phyloP scores from a whole-genome alignment of 2,888 invertebrate genomes.

The Acrobasis suavella region DNA sequence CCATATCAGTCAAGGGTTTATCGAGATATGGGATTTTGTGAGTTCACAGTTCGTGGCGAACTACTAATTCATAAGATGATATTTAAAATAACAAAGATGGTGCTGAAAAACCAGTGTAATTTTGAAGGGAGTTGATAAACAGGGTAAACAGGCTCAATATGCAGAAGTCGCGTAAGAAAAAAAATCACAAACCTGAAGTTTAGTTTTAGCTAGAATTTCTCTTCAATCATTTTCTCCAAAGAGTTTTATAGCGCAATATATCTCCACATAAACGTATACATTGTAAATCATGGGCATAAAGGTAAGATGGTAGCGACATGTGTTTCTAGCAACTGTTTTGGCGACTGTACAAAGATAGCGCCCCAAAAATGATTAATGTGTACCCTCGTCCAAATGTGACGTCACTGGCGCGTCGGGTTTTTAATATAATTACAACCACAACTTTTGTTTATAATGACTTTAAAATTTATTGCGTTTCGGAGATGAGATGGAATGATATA shows the following conservation, averaged over 20 bases:
- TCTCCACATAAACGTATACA: not conserved
- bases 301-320: constrained; percentile 11
- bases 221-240: not conserved
- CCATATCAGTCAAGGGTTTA: no score
- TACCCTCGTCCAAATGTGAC: constrained; percentile 61
- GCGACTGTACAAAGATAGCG: constrained; percentile 61
- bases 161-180: no score
- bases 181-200: no score
- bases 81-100: no score
- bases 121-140: no score
- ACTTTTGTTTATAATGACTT: constrained; percentile 37
- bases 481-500: not conserved
- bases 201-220: no score
- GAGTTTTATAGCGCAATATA: not conserved
- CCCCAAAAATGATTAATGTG: constrained; percentile 70
- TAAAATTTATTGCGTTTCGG: constrained; percentile 21
- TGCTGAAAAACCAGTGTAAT: no score
- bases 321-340: constrained; percentile 35
- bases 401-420: constrained; percentile 59
- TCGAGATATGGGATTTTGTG: no score
- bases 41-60: no score
- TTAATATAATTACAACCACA: constrained; percentile 63
- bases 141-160: no score
- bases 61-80: no score
- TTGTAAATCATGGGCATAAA: constrained; percentile 17